Percentiles rank a stretch among this genome's conserved stretches.
Evolutionary conservation across 35 echinoderm and acorn worm species (phyloP).

Genomic region (Acanthaster planci): DNA sequence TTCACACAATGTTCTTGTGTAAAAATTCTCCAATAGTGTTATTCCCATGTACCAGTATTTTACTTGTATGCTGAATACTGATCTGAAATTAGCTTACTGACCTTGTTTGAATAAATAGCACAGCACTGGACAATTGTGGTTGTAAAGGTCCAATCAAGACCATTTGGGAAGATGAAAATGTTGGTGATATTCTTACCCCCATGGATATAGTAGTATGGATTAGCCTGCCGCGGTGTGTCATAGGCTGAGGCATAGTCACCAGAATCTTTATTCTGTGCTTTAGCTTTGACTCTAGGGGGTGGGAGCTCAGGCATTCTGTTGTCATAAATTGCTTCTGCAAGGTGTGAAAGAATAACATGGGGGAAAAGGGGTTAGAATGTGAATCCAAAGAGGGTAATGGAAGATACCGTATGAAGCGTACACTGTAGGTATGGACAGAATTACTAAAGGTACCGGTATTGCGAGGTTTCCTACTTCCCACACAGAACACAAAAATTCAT

Average conservation of each 20-base stretch:
- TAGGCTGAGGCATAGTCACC: slow-evolving; percentile 40
- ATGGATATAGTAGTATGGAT: slow-evolving; percentile 5
- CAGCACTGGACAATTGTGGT: too few relatives aligned
- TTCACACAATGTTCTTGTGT: too few relatives aligned
- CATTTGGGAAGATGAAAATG: background rate
- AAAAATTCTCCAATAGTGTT: too few relatives aligned
- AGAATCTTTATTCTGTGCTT: slow-evolving; percentile 5
- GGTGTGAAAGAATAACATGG: background rate
- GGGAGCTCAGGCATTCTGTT: slow-evolving; percentile 24
- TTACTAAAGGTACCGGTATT: background rate
- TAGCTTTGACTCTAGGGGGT: slow-evolving; percentile 9
- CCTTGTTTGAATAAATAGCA: too few relatives aligned
- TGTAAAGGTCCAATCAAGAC: too few relatives aligned
- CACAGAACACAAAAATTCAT: too few relatives aligned
- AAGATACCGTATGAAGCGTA: too few relatives aligned
- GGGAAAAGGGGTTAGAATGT: slow-evolving; percentile 3
- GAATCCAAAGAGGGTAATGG: background rate
- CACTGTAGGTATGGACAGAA: too few relatives aligned
- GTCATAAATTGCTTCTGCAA: slow-evolving; percentile 62
- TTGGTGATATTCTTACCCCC: background rate
- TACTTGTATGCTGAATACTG: too few relatives aligned
- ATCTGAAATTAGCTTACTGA: too few relatives aligned
- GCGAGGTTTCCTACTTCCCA: too few relatives aligned
- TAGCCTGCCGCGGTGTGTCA: background rate
- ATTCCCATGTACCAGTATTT: too few relatives aligned